Percentiles rank a stretch among this genome's conserved stretches.
These are phyloP conservation scores for Centroberyx gerrardi DNA, from an alignment of 2,797 vertebrate genomes.

Conservation along the genomic window DNA sequence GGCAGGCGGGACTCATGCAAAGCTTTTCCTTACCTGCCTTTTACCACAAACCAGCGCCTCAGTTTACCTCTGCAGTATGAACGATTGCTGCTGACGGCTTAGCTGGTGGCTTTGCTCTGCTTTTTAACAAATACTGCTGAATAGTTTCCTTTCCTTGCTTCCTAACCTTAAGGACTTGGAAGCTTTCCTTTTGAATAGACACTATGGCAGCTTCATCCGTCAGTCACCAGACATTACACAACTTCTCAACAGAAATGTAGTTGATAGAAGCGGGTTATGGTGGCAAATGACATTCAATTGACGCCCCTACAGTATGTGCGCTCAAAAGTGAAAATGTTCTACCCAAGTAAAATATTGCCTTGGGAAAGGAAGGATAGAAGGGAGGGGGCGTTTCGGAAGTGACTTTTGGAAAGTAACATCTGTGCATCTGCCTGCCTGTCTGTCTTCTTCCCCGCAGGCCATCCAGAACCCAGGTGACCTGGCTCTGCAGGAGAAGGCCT, in stretches of 20 bases:
- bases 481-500: constrained; percentile 92
- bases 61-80: constrained; percentile 29
- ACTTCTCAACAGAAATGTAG: too few species aligned
- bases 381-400: constrained; percentile 2
- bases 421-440: constrained; percentile 39
- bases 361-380: background rate
- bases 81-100: constrained; percentile 27
- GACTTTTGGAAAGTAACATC: constrained; percentile 51
- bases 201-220: background rate
- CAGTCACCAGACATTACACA: too few species aligned
- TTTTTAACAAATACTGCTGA: constrained; percentile 42
- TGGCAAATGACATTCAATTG: too few species aligned
- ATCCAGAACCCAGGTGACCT: constrained; percentile 93
- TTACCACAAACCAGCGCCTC: constrained; percentile 1
- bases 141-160: constrained; percentile 38
- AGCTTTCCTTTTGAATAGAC: background rate
- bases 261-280: too few species aligned
- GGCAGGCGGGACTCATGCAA: too few species aligned
- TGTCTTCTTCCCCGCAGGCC: constrained; percentile 80
- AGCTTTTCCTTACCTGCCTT: constrained; percentile 14
- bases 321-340: constrained; percentile 34
- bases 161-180: constrained; percentile 22
- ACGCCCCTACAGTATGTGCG: too few species aligned
- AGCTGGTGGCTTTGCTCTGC: constrained; percentile 31
- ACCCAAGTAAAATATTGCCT: constrained; percentile 7